Evolutionary conservation across 2,888 invertebrate species (phyloP).

Genomic region (Cloeon dipterum): DNA sequence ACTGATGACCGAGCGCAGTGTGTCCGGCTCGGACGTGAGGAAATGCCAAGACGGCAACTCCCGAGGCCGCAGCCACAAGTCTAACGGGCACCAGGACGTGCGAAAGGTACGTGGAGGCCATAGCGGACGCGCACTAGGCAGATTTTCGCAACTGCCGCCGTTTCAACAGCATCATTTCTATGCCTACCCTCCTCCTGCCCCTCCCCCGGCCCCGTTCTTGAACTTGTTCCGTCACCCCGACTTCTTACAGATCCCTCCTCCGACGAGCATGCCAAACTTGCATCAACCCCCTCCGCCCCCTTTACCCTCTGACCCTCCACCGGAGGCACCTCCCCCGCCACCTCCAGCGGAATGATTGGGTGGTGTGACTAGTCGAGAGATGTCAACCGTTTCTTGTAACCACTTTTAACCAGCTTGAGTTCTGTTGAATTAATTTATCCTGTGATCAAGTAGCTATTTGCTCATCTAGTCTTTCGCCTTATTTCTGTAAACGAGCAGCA

Average conservation of each 20-base stretch:
- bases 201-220: constrained; percentile 2
- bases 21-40: constrained; percentile 1
- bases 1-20: constrained; percentile 21
- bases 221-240: constrained; percentile 4
- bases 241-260: constrained; percentile 1
- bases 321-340: constrained; percentile 35
- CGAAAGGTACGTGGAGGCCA: constrained; percentile 18
- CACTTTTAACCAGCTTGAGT: too few relatives aligned
- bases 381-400: too few relatives aligned
- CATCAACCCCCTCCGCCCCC: constrained; percentile 14
- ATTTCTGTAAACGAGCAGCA: too few relatives aligned
- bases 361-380: too few relatives aligned
- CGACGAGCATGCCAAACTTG: constrained; percentile 3
- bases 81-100: constrained; percentile 17
- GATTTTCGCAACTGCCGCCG: constrained; percentile 7
- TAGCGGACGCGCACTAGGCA: background rate
- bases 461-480: too few relatives aligned
- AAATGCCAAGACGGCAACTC: constrained; percentile 11
- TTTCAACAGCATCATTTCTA: constrained; percentile 7
- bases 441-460: too few relatives aligned
- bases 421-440: too few relatives aligned
- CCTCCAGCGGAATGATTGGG: constrained; percentile 20
- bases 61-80: constrained; percentile 12
- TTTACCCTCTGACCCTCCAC: constrained; percentile 32
- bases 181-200: constrained; percentile 5